Percentiles rank a stretch among this genome's conserved stretches.
These are phyloP conservation scores for Allophyes oxyacanthae DNA, from an alignment of 2,888 invertebrate genomes.

Conservation along the genomic window DNA sequence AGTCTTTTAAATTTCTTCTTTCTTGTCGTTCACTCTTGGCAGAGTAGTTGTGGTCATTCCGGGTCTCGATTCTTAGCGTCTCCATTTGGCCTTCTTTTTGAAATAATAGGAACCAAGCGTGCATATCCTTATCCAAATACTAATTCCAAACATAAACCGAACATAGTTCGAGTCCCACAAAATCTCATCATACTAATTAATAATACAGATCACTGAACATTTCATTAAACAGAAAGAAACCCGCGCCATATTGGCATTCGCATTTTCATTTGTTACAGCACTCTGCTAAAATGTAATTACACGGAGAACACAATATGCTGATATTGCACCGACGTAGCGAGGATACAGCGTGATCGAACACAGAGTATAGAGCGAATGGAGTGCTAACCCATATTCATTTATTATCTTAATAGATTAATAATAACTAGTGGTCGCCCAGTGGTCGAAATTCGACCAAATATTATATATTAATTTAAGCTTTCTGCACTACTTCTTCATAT, in stretches of 20 bases:
- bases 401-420: no score
- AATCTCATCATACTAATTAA: slow-evolving; percentile 34
- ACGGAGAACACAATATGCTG: slow-evolving; percentile 54
- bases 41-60: no score
- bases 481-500: no score
- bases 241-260: slow-evolving; percentile 37
- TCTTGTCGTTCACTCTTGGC: no score
- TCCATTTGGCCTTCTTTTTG: no score
- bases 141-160: not conserved
- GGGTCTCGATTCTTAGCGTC: no score
- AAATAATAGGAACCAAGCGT: no score
- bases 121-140: no score
- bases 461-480: no score
- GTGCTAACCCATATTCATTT: not conserved
- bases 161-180: slow-evolving; percentile 3
- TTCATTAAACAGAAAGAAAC: slow-evolving; percentile 41
- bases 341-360: slow-evolving; percentile 28
- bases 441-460: no score
- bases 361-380: slow-evolving; percentile 29
- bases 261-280: slow-evolving; percentile 48
- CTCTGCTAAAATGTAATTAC: slow-evolving; percentile 57
- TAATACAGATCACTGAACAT: slow-evolving; percentile 26
- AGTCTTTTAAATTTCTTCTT: no score
- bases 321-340: slow-evolving; percentile 44
- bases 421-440: no score